phyloP scores from a whole-genome alignment of 1,140 invertebrate species.

The Halyomorpha halys region DNA sequence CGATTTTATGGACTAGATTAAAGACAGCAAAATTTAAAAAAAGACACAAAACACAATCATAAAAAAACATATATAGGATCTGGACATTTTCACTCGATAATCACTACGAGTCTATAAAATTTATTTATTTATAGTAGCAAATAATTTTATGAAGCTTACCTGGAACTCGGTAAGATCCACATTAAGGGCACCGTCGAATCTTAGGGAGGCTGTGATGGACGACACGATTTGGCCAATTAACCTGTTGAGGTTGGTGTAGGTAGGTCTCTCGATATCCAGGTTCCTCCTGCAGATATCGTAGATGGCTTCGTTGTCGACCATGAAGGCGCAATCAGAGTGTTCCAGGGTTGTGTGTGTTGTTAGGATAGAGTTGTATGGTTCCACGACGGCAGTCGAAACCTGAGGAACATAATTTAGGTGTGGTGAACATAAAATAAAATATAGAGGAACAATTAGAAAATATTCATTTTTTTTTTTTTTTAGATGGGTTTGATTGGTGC shows the following conservation, averaged over 20 bases:
- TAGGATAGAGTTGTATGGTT: conserved; percentile 80
- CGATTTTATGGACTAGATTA: too few species aligned
- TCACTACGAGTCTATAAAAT: too few species aligned
- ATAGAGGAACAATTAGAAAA: too few species aligned
- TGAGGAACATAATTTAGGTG: too few species aligned
- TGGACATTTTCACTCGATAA: too few species aligned
- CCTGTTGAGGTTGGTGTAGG: conserved; percentile 67
- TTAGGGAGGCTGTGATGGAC: conserved; percentile 75
- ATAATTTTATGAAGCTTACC: conserved; percentile 28
- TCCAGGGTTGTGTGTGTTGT: conserved; percentile 67
- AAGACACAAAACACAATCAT: too few species aligned
- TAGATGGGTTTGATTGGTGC: too few species aligned
- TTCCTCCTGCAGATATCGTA: conserved; percentile 85
- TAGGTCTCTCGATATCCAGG: conserved; percentile 75
- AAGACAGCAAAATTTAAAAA: too few species aligned
- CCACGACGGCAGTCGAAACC: conserved; percentile 80
- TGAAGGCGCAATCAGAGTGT: conserved; percentile 78
- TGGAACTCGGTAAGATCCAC: conserved; percentile 85
- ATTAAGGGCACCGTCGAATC: conserved; percentile 81
- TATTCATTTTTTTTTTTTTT: too few species aligned
- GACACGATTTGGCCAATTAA: conserved; percentile 78
- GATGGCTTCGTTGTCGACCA: conserved; percentile 85
- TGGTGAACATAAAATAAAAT: too few species aligned
- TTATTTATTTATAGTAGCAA: neutral
- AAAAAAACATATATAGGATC: too few species aligned